Percentiles rank a stretch among this genome's conserved stretches.
These are phyloP conservation scores for Tuberolachnus salignus DNA, from an alignment of 2,888 invertebrate species.

Conservation along the genomic window DNA sequence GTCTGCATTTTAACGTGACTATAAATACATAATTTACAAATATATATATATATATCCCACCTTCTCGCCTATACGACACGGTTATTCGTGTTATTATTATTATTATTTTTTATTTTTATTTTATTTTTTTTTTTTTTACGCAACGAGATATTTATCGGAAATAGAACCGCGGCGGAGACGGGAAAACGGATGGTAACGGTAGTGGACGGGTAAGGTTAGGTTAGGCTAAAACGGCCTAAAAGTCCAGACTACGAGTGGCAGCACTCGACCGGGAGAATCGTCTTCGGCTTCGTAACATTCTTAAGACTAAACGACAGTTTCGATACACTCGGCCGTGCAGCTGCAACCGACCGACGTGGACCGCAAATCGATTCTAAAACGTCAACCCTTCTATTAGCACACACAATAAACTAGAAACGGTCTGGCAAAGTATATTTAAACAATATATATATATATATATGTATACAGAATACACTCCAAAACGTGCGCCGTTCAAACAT, in stretches of 20 bases:
- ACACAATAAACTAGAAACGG: background rate
- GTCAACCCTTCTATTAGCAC: background rate
- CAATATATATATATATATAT: no score
- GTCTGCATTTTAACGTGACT: background rate
- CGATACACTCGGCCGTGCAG: background rate
- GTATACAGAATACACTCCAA: no score
- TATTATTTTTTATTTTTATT: no score
- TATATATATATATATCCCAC: no score
- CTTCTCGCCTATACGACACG: no score
- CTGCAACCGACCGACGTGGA: background rate
- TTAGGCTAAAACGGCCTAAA: background rate
- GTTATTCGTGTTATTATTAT: background rate
- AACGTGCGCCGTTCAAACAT: background rate
- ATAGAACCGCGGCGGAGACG: no score
- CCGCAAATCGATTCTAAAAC: conserved; percentile 23
- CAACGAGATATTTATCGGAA: no score
- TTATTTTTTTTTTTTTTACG: no score
- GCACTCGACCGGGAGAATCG: no score
- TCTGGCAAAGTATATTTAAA: no score
- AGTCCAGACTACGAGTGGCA: background rate
- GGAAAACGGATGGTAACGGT: background rate
- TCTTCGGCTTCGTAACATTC: background rate
- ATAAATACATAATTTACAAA: no score
- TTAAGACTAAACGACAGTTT: background rate
- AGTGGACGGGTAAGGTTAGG: no score